Percentiles rank a stretch among this genome's conserved stretches.
These are phyloP conservation scores for Clivina fossor DNA, from an alignment of 2,888 invertebrate species.

Conservation along the genomic window DNA sequence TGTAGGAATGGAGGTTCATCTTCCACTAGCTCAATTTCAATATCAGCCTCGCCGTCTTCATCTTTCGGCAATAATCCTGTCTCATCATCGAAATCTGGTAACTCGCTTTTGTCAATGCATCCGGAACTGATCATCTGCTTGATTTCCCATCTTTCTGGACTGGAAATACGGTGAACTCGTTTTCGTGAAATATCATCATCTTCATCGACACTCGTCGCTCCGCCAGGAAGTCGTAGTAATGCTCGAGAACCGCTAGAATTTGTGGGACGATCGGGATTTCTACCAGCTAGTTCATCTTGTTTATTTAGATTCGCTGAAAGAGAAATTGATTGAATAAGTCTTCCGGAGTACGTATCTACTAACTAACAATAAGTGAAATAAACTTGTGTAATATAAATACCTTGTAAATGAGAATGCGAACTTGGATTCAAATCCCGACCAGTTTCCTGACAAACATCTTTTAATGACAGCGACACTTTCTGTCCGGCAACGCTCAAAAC, in stretches of 20 bases:
- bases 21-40: slow-evolving; percentile 97
- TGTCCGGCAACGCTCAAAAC: slow-evolving; percentile 91
- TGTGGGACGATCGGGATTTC: slow-evolving; percentile 92
- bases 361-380: no score
- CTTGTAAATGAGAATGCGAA: slow-evolving; percentile 66
- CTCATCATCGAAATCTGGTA: slow-evolving; percentile 98
- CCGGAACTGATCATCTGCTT: slow-evolving; percentile 96
- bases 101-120: slow-evolving; percentile 87
- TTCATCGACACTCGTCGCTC: slow-evolving; percentile 57
- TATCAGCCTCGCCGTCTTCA: slow-evolving; percentile 93
- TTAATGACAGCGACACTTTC: slow-evolving; percentile 94
- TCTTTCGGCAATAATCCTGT: slow-evolving; percentile 89
- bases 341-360: no score
- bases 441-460: slow-evolving; percentile 94
- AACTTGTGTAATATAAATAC: no score
- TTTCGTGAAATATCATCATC: slow-evolving; percentile 82
- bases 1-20: slow-evolving; percentile 97
- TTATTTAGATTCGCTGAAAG: no score
- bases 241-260: slow-evolving; percentile 55
- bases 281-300: slow-evolving; percentile 67
- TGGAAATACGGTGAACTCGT: slow-evolving; percentile 87
- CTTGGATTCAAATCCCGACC: slow-evolving; percentile 94
- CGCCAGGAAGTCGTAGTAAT: slow-evolving; percentile 50
- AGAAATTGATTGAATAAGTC: no score
- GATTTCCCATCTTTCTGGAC: slow-evolving; percentile 97